Evolutionary conservation across 1,140 invertebrate genomes (phyloP), one percentile per base, ranked within the genome.

Genomic region (Pseudomyrmex cubaensis): DNA sequence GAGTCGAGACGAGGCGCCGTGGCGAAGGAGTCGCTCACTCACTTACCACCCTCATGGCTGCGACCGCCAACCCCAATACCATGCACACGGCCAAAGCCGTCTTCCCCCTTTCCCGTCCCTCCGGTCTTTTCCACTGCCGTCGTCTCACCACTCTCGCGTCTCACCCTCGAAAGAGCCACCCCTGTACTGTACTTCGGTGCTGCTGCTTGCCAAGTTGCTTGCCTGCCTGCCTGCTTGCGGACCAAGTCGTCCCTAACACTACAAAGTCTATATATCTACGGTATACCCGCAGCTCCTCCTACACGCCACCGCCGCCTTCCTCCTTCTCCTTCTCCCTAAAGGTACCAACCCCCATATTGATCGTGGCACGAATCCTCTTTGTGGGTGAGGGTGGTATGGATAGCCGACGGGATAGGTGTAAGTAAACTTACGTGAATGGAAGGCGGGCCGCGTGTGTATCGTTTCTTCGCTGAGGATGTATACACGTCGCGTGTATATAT

Each of bases 1-100:
- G 83, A 77, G 89, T 82, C 48, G 88, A 87, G 83, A 87, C 84
- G 87, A 89, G 89, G 89, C 89, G 92, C 88, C 90, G 91, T 87
- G 90, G 91, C 91, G 90, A 93, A 93, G 91, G 92, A 93, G 93
- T 93, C 91, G 92, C 91, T 93, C 93, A 92, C 92, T 93, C 92
- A 93, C 93, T 93, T 93, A 93, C 92, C 92, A 92, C 92, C 91
- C 92, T 93, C 90, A 86, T 92, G 87, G 91, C 90, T 91, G 89
- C 91, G 86, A 92, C 90, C 91, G 82, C 89, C 90, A 90, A 91
- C 89, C 90, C 90, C 90, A 90, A 92, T 92, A 90, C 85, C 84
- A 74, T 73, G 84, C 90, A 80, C 90, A 84, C 82, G 86, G 80
- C 77, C 63, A 73, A 82, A 83, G 74, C 77, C 83, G 64, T 82